Evolutionary conservation across 2,797 vertebrate genomes (phyloP).

Genomic region (Diplodus sargus): DNA sequence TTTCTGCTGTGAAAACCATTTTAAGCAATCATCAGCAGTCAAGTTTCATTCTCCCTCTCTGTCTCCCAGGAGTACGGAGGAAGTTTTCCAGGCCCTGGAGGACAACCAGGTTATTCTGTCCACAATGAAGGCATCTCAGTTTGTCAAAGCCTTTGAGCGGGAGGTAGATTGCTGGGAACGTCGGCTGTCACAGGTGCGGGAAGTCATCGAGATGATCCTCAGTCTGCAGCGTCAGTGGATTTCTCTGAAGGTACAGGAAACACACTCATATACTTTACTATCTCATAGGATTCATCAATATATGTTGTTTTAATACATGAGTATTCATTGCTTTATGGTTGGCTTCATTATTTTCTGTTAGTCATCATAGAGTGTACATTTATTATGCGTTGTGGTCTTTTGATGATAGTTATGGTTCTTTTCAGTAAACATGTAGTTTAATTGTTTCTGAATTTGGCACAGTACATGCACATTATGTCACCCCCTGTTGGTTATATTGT

Average conservation of each 20-base stretch:
- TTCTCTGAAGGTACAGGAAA: slow-evolving; percentile 89
- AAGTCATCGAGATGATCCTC: slow-evolving; percentile 90
- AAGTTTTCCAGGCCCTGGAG: slow-evolving; percentile 89
- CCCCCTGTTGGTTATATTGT: neutral
- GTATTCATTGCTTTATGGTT: neutral
- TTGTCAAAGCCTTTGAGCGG: slow-evolving; percentile 89
- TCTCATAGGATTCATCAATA: neutral
- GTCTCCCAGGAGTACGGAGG: slow-evolving; percentile 86
- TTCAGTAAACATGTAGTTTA: neutral
- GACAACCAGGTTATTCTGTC: slow-evolving; percentile 91
- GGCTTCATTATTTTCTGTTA: neutral
- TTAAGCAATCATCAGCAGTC: neutral
- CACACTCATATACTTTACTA: neutral
- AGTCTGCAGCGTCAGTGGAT: slow-evolving; percentile 92
- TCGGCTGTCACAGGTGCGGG: slow-evolving; percentile 88
- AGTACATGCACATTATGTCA: neutral
- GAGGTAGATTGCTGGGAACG: slow-evolving; percentile 91
- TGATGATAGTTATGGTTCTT: neutral
- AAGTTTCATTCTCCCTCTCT: neutral
- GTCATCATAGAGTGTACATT: neutral
- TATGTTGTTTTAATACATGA: neutral
- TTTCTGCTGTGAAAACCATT: neutral
- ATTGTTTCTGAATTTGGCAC: neutral
- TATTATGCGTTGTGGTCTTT: slow-evolving; percentile 1
- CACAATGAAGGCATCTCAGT: slow-evolving; percentile 91